Evolutionary conservation across 1,140 invertebrate genomes (phyloP).

Genomic region (Whitmania pigra): DNA sequence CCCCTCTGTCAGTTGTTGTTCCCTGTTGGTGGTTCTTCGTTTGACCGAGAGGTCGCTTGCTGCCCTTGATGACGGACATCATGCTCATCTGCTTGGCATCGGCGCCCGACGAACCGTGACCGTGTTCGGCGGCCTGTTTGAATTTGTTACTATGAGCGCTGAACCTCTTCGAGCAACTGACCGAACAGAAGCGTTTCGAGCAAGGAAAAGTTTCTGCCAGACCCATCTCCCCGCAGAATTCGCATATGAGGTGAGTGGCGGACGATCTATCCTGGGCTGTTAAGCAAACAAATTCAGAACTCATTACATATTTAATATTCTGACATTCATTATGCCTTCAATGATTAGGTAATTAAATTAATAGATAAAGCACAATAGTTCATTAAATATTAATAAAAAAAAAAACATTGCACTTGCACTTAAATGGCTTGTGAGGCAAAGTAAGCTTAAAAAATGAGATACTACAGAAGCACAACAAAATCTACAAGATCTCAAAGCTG

Average conservation of each 20-base stretch:
- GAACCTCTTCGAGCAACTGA: slow-evolving; percentile 57
- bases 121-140: slow-evolving; percentile 58
- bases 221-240: slow-evolving; percentile 62
- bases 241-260: slow-evolving; percentile 51
- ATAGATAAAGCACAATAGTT: too few relatives aligned
- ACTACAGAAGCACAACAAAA: too few relatives aligned
- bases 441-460: too few relatives aligned
- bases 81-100: slow-evolving; percentile 76
- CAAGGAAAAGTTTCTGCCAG: slow-evolving; percentile 59
- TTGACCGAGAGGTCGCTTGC: slow-evolving; percentile 22
- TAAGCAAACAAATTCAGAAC: neutral
- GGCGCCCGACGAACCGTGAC: slow-evolving; percentile 64
- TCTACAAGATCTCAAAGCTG: too few relatives aligned
- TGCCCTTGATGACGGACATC: slow-evolving; percentile 7
- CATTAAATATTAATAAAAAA: too few relatives aligned
- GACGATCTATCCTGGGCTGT: slow-evolving; percentile 7
- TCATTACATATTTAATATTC: neutral
- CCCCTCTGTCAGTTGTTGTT: neutral
- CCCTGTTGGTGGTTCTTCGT: slow-evolving; percentile 2
- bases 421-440: too few relatives aligned
- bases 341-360: too few relatives aligned
- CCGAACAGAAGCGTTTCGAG: slow-evolving; percentile 63
- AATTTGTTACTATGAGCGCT: slow-evolving; percentile 30
- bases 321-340: too few relatives aligned
- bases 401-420: too few relatives aligned